Conservation (phyloP, 2,113 vertebrate genomes). For the Crotalus viridis region DNA sequence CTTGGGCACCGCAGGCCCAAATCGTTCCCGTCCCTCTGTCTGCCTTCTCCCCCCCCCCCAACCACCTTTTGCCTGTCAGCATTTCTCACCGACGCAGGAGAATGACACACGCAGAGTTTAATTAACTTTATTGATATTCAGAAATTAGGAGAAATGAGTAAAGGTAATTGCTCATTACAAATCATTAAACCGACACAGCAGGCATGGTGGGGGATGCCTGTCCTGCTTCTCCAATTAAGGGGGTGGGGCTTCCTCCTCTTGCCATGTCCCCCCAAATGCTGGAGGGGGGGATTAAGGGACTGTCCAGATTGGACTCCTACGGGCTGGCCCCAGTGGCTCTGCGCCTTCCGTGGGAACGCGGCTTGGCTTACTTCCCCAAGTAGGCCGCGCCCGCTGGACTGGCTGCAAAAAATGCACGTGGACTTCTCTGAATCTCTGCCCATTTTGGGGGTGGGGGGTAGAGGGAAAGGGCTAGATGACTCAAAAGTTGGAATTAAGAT, state of each 20-base stretch:
- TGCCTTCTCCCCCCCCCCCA: not conserved
- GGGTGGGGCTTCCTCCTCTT: not conserved
- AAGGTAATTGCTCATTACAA: constrained; percentile 84
- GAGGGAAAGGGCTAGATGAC: too few species aligned
- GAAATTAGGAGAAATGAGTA: constrained; percentile 81
- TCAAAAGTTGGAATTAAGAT: too few species aligned
- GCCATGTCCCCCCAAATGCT: not conserved
- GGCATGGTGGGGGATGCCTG: constrained; percentile 38
- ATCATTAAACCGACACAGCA: constrained; percentile 76
- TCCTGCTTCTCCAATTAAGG: not conserved
- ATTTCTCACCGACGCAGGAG: not conserved
- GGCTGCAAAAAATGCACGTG: not conserved
- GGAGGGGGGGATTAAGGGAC: too few species aligned
- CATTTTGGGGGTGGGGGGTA: not conserved
- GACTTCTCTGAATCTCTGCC: not conserved
- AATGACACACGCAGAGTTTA: constrained; percentile 76
- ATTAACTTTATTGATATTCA: constrained; percentile 89
- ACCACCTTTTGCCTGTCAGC: too few species aligned
- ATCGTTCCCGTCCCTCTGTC: not conserved
- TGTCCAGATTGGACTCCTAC: accelerated
- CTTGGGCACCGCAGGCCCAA: not conserved
- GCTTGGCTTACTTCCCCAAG: not conserved
- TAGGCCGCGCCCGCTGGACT: not conserved
- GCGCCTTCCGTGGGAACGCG: not conserved
- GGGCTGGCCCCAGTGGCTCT: accelerated